phyloP scores from a whole-genome alignment of 2,797 vertebrate species.

The Manis pentadactyla region DNA sequence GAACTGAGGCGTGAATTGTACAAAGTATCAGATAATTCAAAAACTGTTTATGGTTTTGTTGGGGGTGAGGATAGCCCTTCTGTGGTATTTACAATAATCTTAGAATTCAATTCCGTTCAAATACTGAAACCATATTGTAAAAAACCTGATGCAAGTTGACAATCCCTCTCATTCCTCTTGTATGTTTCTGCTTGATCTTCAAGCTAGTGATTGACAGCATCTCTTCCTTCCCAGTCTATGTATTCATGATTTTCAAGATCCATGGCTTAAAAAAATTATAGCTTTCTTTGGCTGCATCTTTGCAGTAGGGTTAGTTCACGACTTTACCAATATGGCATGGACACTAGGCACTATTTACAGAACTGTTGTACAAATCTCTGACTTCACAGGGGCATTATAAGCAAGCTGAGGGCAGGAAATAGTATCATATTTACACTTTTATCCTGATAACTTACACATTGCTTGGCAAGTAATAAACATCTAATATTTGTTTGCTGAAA shows the following conservation, averaged over 20 bases:
- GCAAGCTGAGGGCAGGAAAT: background rate
- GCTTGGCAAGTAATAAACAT: background rate
- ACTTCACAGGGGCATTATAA: background rate
- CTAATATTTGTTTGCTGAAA: background rate
- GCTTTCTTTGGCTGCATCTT: background rate
- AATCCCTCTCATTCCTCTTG: background rate
- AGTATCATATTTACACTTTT: background rate
- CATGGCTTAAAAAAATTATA: background rate
- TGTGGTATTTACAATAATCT: background rate
- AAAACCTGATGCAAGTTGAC: background rate
- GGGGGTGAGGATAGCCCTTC: background rate
- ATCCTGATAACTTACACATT: background rate
- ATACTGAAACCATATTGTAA: background rate
- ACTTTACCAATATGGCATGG: rapidly evolving
- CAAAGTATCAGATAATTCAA: slow-evolving; percentile 16
- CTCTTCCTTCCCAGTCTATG: background rate
- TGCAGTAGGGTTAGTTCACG: background rate
- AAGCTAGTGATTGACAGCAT: background rate
- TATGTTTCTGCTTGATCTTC: background rate
- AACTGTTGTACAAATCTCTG: background rate
- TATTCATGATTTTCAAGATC: background rate
- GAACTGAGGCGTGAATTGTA: background rate
- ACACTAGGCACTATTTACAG: background rate
- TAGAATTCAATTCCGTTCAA: background rate
- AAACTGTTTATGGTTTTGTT: background rate